Base-by-base conservation (phyloP, 1,140 invertebrate genomes). In the Diorhabda elongata region DNA sequence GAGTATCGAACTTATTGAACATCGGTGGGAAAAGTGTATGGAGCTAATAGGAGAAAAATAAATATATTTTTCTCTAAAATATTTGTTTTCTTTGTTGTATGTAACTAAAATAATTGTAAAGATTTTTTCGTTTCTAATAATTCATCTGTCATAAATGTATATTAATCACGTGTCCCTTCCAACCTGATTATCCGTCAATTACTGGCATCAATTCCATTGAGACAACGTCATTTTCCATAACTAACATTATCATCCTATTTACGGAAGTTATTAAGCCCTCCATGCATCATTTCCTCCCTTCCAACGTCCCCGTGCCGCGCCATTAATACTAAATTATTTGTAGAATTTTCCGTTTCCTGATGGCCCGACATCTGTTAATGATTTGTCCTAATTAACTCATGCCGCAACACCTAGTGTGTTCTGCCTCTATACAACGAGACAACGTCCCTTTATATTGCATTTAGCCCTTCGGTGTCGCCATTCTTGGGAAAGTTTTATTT, bases 281-380 rank as follows among this genome's bases (percentile, higher is more conserved):
- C 47, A 52, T 52, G 47, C 47, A 52, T 52, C 47, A 52, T 52
- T 52, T 52, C 47, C 47, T 52, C 47, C 47, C 47, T 52, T n/a
- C 47, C 6, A 52, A 8, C 47, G n/a, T n/a, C 47, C 47, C 47
- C 47, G 47, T 6, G n/a, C 6, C 47, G 47, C 47, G 8, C 72
- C 70, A 74, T 75, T 76, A 75, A 76, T 76, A 74, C 75, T 76
- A 72, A 76, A 76, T 76, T 73, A 76, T 76, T 76, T 76, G 73
- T 73, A 73, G 75, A 76, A 76, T 76, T 76, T 76, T 76, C 70
- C 72, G 72, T 67, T 58, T 52, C 58, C 66, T 71, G 71, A 76
- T 72, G 73, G 71, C 57, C 67, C 75, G 68, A 75, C 75, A 76
- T 76, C 73, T 75, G 75, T 71, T 76, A 76, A 76, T 76, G 75